These are phyloP conservation scores for Aphrocallistes beatrix DNA, from an alignment of 37 sponge, comb jelly and placozoan species.

Conservation along the genomic window DNA sequence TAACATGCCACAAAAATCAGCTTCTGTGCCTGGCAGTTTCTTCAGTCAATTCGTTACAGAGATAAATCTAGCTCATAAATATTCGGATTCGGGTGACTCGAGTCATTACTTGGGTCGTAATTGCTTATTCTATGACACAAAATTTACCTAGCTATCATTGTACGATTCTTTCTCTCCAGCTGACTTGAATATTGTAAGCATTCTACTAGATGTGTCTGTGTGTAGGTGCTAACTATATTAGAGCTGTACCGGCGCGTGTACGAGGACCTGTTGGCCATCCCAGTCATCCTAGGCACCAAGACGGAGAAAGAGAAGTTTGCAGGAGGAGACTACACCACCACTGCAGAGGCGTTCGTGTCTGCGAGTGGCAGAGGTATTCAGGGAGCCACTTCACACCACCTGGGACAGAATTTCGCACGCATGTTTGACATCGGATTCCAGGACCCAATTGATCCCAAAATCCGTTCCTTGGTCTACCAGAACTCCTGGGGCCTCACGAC, in stretches of 20 bases:
- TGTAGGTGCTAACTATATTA: conserved; percentile 68
- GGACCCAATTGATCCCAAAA: conserved; percentile 44
- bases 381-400: conserved; percentile 97
- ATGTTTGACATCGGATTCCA: conserved; percentile 94
- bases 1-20: too few relatives aligned
- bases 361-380: conserved; percentile 95
- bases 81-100: too few relatives aligned
- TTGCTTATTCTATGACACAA: too few relatives aligned
- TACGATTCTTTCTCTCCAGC: too few relatives aligned
- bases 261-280: conserved; percentile 90
- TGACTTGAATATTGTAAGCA: too few relatives aligned
- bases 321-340: conserved; percentile 93
- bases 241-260: conserved; percentile 84
- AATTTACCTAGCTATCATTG: too few relatives aligned
- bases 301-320: conserved; percentile 99
- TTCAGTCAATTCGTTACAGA: too few relatives aligned
- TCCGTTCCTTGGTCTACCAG: conserved; percentile 74
- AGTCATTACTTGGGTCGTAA: too few relatives aligned
- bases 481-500: conserved; percentile 98
- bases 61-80: too few relatives aligned
- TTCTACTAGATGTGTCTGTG: too few relatives aligned
- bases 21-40: too few relatives aligned
- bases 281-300: conserved; percentile 85
- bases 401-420: conserved; percentile 97
- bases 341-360: conserved; percentile 80